Evolutionary conservation across 2,888 invertebrate species (phyloP).

Genomic region (Rotaria socialis): DNA sequence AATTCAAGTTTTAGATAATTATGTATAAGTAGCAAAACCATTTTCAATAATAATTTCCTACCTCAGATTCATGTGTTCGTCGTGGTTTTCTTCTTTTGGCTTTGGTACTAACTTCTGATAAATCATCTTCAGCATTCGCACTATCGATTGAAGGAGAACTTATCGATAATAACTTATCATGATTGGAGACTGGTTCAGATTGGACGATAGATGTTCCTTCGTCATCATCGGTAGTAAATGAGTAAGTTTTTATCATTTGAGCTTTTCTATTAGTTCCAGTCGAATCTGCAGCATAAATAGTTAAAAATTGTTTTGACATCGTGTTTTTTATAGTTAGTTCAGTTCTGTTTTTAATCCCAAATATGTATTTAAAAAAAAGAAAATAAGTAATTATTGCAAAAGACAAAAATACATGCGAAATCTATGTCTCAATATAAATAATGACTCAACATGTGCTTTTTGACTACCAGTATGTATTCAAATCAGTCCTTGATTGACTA

Average conservation of each 20-base stretch:
- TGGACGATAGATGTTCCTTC: neutral
- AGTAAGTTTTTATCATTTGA: neutral
- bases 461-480: neutral
- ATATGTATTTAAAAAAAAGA: neutral
- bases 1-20: no score
- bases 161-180: neutral
- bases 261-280: neutral
- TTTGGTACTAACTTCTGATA: neutral
- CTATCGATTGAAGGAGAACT: neutral
- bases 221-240: neutral
- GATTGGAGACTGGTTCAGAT: neutral
- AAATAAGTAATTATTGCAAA: neutral
- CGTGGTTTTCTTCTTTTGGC: neutral
- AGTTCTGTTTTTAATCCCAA: neutral
- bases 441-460: neutral
- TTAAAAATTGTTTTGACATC: neutral
- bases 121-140: neutral
- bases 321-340: neutral
- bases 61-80: neutral
- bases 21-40: no score
- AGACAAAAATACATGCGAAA: neutral
- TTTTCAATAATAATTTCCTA: neutral
- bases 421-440: neutral
- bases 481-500: neutral
- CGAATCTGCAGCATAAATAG: neutral